Evolutionary conservation across 2,113 vertebrate species (phyloP).

Genomic region (Bungarus multicinctus): DNA sequence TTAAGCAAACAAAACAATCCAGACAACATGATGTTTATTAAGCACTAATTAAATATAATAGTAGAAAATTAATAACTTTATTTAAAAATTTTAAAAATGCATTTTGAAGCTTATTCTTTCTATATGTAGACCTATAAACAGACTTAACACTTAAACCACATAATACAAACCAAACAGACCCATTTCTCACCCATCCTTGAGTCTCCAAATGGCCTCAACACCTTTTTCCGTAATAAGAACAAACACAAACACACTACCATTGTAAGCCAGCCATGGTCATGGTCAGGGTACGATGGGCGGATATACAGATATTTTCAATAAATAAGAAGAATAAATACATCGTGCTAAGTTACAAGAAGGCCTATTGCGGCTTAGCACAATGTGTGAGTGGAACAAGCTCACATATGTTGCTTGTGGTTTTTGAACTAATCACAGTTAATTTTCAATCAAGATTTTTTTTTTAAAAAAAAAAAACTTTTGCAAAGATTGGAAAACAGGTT

Average conservation of each 20-base stretch:
- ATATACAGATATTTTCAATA: not conserved
- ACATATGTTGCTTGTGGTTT: not conserved
- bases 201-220: too few relatives aligned
- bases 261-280: not conserved
- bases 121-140: not conserved
- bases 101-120: not conserved
- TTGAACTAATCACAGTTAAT: not conserved
- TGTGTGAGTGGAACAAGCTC: not conserved
- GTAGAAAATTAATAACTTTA: too few relatives aligned
- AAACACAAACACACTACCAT: not conserved
- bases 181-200: not conserved
- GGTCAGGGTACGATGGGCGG: not conserved
- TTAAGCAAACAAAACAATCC: too few relatives aligned
- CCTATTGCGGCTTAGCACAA: not conserved
- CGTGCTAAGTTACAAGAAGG: not conserved
- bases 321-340: not conserved
- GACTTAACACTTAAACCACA: not conserved
- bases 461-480: not conserved
- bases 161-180: not conserved
- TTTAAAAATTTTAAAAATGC: not conserved
- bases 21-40: too few relatives aligned
- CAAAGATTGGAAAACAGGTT: not conserved
- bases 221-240: too few relatives aligned
- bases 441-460: too few relatives aligned
- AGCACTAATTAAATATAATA: too few relatives aligned